Base-by-base conservation (phyloP, 2,888 invertebrate species). In the Drosophila recens region DNA sequence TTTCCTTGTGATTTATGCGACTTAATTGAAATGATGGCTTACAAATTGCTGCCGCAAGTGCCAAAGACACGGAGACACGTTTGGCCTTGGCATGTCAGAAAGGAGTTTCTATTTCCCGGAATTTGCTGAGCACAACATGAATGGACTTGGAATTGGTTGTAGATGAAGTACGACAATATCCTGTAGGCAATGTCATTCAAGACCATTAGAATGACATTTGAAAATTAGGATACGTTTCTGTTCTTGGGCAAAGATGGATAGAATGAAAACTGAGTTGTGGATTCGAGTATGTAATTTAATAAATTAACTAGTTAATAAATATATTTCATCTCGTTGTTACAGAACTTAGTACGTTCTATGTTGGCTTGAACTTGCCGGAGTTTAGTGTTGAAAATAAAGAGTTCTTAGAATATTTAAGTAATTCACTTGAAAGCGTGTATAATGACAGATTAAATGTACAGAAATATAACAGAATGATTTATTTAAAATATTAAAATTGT, bases 1-100 rank as follows among this genome's bases (percentile, higher is more conserved):
- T 89, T 86, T 87, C 54, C 67, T 51, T 72, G 75, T 86, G 86
- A 86, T 86, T 86, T 89, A 86, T 89, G 86, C 86, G 75, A 80
- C 86, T 89, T 87, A 89, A 87, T 87, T 87, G 90, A 87, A 87
- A 87, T 83, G 90, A 87, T 85, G 87, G 86, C 81, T 86, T 75
- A 87, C 89, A 89, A 85, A 89, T 89, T 85, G 89, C 84, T 74
- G 84, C 70, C 72, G 71, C 87, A 82, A 82, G 72, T 75, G 75
- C 75, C 46, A 52, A 56, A 45, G 27, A 67, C 42, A 67, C 42
- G 52, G 34, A 66, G 54, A 34, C 67, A 69, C 68, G 58, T 51
- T 64, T 72, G 70, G 62, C 75, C 72, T 73, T 82, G 43, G 71
- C 45, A 62, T 76, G 54, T 49, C 71, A 57, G 58, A n/a, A 58